phyloP scores from a whole-genome alignment of 2,113 vertebrate species.

The Aegithalos caudatus region DNA sequence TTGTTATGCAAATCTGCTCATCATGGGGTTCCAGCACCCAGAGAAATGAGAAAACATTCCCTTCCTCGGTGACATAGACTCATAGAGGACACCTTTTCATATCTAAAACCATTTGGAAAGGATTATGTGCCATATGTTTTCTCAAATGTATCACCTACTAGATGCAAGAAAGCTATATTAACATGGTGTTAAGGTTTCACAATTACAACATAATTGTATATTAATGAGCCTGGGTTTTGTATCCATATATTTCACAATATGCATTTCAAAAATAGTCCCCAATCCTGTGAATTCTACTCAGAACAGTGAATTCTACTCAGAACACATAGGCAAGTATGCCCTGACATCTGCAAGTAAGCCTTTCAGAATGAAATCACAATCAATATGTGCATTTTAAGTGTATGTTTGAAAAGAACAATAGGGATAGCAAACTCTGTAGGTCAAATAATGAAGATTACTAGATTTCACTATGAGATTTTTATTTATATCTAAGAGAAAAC shows the following conservation, averaged over 20 bases:
- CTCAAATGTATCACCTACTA: neutral
- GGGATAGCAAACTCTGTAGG: neutral
- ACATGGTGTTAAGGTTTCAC: neutral
- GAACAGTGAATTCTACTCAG: neutral
- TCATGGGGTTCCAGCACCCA: conserved; percentile 29
- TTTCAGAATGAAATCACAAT: neutral
- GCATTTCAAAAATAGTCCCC: neutral
- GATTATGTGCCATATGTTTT: conserved; percentile 41
- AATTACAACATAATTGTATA: neutral
- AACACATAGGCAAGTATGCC: neutral
- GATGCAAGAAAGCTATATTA: neutral
- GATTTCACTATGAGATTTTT: neutral
- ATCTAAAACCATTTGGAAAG: conserved; percentile 25
- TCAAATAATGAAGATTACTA: neutral
- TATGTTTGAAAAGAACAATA: neutral
- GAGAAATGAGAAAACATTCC: conserved; percentile 22
- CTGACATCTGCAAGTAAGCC: neutral
- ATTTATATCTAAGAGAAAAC: neutral
- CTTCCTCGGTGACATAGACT: neutral
- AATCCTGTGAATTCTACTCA: neutral
- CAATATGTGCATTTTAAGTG: neutral
- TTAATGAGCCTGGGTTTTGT: neutral
- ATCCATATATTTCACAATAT: neutral
- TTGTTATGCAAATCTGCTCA: conserved; percentile 46
- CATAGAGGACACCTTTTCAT: conserved; percentile 32